A percentile compares a stretch with the other conserved stretches of the same genome.
These are phyloP conservation scores for Labrus mixtus DNA, from an alignment of 2,113 vertebrate species.

Conservation along the genomic window DNA sequence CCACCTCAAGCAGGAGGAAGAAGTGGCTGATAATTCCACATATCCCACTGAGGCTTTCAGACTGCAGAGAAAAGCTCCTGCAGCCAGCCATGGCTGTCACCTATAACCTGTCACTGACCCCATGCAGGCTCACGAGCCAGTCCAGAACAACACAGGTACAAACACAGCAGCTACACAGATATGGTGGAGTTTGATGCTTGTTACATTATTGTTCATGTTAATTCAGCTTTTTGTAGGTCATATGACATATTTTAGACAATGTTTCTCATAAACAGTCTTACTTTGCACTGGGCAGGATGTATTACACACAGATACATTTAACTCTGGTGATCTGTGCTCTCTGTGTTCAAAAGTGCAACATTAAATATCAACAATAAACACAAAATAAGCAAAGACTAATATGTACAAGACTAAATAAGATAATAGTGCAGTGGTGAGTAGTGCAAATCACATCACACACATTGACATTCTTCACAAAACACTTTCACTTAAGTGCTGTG, in stretches of 20 bases:
- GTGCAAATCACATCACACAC: not conserved
- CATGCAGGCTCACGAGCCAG: not conserved
- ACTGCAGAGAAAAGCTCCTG: slow-evolving; percentile 45
- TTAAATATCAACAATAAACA: no score
- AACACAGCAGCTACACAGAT: not conserved
- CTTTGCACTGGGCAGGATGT: no score
- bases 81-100: slow-evolving; percentile 4
- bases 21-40: slow-evolving; percentile 41
- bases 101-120: slow-evolving; percentile 48
- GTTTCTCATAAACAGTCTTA: no score
- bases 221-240: no score
- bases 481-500: not conserved
- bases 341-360: no score
- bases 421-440: no score
- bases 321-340: no score
- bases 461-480: not conserved
- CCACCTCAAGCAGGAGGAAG: slow-evolving; percentile 29
- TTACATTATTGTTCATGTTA: not conserved
- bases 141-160: not conserved
- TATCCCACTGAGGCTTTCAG: slow-evolving; percentile 70
- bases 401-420: no score
- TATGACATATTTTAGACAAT: no score
- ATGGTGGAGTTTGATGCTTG: not conserved
- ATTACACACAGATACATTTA: no score
- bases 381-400: no score